Evolutionary conservation across 2,888 invertebrate species (phyloP).

Genomic region (Drosophila flavopinicola): DNA sequence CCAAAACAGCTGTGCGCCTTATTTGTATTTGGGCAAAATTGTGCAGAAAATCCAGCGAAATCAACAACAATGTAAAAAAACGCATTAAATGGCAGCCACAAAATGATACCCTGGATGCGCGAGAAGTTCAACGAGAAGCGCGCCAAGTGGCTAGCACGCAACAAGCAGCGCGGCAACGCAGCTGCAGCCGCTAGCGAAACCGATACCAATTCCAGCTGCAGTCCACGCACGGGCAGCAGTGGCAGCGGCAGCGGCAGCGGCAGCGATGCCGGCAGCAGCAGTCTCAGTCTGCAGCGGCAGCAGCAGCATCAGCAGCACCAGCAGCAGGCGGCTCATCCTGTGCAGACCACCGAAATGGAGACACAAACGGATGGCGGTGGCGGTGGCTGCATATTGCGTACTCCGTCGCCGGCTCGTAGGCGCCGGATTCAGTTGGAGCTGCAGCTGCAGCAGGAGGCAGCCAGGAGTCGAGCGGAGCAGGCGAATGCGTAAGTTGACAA

Average conservation of each 20-base stretch:
- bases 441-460: constrained; percentile 34
- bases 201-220: constrained; percentile 45
- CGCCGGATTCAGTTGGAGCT: constrained; percentile 69
- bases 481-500: constrained; percentile 71
- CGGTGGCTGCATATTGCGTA: constrained; percentile 62
- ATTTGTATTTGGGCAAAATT: constrained; percentile 47
- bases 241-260: constrained; percentile 21
- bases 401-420: constrained; percentile 67
- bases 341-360: too few species aligned
- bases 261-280: constrained; percentile 9
- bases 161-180: constrained; percentile 61
- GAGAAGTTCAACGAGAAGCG: constrained; percentile 84
- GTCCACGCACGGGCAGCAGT: constrained; percentile 26
- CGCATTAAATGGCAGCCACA: constrained; percentile 49
- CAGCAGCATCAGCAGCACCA: constrained; percentile 53
- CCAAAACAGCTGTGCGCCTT: constrained; percentile 49
- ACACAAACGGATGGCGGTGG: constrained; percentile 71
- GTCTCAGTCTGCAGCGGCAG: constrained; percentile 37
- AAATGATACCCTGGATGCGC: constrained; percentile 84
- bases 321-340: constrained; percentile 55
- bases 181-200: constrained; percentile 14
- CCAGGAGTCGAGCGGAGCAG: constrained; percentile 46
- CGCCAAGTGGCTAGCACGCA: constrained; percentile 83
- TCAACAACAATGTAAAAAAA: constrained; percentile 33
- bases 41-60: constrained; percentile 23